Evolutionary conservation across 2,113 vertebrate genomes (phyloP).

Genomic region (Cebus imitator): DNA sequence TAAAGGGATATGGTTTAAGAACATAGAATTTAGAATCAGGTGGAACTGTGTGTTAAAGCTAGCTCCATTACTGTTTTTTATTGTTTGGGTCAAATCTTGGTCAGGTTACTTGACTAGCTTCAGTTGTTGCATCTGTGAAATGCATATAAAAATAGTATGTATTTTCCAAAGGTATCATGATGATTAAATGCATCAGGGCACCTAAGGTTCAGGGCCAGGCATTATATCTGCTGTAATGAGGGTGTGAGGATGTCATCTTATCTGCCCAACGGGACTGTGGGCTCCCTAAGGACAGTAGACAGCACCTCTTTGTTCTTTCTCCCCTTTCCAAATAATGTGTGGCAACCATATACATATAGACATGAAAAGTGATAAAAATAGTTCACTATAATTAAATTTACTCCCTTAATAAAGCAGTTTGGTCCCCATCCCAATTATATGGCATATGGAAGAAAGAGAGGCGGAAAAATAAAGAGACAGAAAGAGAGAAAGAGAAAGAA

Average conservation of each 20-base stretch:
- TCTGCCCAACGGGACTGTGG: fast-evolving
- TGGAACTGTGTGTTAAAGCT: fast-evolving
- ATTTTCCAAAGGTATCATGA: neutral
- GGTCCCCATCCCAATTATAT: neutral
- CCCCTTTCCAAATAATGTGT: neutral
- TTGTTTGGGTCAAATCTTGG: neutral
- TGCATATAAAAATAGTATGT: neutral
- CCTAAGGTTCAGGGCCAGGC: neutral
- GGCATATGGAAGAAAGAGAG: neutral
- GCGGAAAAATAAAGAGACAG: neutral
- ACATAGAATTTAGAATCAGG: neutral
- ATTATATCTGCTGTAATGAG: neutral
- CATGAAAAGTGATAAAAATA: neutral
- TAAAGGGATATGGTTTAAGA: neutral
- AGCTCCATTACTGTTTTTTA: neutral
- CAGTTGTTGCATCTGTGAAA: neutral
- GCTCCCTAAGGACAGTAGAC: neutral
- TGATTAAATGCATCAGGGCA: neutral
- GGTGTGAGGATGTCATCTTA: too few species aligned
- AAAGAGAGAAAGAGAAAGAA: neutral
- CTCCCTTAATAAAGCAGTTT: neutral
- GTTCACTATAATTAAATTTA: neutral
- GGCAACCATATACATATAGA: neutral
- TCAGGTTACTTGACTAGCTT: neutral
- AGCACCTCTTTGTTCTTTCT: neutral